Evolutionary conservation across 2,888 invertebrate species (phyloP).

Genomic region (Sinopyrophorus schimmeli): DNA sequence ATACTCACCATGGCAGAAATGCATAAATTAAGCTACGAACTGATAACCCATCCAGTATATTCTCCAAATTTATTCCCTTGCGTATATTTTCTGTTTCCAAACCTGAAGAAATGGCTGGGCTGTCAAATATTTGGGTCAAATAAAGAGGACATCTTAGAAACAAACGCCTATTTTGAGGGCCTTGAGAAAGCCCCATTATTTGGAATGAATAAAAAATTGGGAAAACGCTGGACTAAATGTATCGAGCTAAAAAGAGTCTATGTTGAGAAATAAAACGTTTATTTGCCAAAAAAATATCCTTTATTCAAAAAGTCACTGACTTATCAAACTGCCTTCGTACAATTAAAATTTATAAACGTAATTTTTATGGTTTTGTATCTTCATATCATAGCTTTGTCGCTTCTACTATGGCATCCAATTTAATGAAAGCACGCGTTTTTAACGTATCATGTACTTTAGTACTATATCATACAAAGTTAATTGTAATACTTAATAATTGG

Average conservation of each 20-base stretch:
- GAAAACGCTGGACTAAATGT: constrained; percentile 1
- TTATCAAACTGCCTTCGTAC: too few relatives aligned
- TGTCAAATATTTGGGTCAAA: neutral
- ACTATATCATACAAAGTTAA: too few relatives aligned
- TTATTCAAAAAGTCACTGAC: too few relatives aligned
- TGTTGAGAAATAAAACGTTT: constrained; percentile 3
- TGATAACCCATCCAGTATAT: constrained; percentile 2
- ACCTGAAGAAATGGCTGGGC: constrained; percentile 1
- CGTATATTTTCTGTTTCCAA: neutral
- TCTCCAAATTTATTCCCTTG: constrained; percentile 1
- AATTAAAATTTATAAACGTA: too few relatives aligned
- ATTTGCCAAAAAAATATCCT: too few relatives aligned
- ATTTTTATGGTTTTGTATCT: too few relatives aligned
- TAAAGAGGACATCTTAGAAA: constrained; percentile 1
- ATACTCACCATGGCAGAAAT: constrained; percentile 4
- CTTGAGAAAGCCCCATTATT: neutral
- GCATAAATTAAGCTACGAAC: constrained; percentile 1
- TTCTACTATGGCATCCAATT: too few relatives aligned
- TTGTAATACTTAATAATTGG: too few relatives aligned
- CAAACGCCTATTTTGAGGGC: constrained; percentile 1
- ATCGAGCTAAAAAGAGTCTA: constrained; percentile 4
- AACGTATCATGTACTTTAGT: too few relatives aligned
- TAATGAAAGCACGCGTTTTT: too few relatives aligned
- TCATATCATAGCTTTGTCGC: too few relatives aligned
- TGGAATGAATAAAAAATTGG: neutral